A percentile compares a stretch with the other conserved stretches of the same genome.
Evolutionary conservation across 2,113 vertebrate species (phyloP).

Genomic region (Hydrochoerus hydrochaeris): DNA sequence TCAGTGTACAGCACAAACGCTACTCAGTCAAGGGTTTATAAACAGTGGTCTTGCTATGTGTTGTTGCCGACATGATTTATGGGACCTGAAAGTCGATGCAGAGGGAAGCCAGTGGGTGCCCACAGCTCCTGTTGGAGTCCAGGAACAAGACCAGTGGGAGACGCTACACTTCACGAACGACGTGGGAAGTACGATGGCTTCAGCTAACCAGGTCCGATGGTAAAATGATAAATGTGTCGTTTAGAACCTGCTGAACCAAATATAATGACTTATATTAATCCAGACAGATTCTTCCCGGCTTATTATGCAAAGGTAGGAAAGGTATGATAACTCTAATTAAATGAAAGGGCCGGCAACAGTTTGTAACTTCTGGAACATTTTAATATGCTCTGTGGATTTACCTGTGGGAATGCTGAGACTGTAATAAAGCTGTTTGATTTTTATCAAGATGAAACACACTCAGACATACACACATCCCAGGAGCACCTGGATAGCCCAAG

Average conservation of each 20-base stretch:
- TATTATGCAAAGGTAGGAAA: neutral
- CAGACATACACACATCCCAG: neutral
- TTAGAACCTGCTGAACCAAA: constrained; percentile 61
- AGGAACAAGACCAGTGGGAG: neutral
- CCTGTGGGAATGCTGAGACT: constrained; percentile 66
- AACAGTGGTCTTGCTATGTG: constrained; percentile 26
- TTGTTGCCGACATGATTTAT: neutral
- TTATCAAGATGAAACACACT: constrained; percentile 62
- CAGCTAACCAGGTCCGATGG: neutral
- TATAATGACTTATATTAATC: constrained; percentile 39
- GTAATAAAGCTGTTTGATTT: constrained; percentile 79
- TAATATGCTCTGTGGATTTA: constrained; percentile 69
- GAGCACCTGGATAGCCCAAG: fast-evolving
- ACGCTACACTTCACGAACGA: neutral
- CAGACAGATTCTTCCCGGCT: neutral
- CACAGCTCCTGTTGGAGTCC: neutral
- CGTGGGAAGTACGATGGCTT: constrained; percentile 31
- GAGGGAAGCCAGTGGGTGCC: neutral
- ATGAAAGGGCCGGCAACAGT: constrained; percentile 24
- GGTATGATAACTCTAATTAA: constrained; percentile 37
- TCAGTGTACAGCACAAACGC: neutral
- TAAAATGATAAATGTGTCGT: constrained; percentile 59
- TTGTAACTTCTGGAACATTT: constrained; percentile 53
- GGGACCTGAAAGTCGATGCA: neutral
- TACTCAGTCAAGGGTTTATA: constrained; percentile 9